Percentiles rank a stretch among this genome's conserved stretches.
phyloP scores from a whole-genome alignment of 2,888 invertebrate species.

The Drosophila paranaensis region DNA sequence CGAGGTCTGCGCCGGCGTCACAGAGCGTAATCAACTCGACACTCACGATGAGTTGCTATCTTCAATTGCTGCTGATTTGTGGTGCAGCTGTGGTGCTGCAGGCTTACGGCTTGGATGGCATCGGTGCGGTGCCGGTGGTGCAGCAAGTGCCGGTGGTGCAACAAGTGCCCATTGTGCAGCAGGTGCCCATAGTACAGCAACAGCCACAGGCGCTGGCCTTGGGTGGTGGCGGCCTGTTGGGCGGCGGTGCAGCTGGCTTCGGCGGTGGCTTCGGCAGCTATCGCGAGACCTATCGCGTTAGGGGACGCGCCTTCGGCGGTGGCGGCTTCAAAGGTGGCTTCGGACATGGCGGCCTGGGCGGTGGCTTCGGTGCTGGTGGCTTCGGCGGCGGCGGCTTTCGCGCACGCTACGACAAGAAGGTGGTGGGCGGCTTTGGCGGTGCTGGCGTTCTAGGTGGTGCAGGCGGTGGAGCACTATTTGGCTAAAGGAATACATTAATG shows the following conservation, averaged over 20 bases:
- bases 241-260: slow-evolving; percentile 50
- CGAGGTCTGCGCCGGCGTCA: slow-evolving; percentile 20
- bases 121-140: slow-evolving; percentile 66
- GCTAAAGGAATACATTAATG: slow-evolving; percentile 7
- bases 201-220: slow-evolving; percentile 49
- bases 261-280: slow-evolving; percentile 78
- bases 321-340: slow-evolving; percentile 57
- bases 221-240: slow-evolving; percentile 43
- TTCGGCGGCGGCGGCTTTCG: slow-evolving; percentile 65
- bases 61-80: slow-evolving; percentile 38
- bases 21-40: slow-evolving; percentile 40
- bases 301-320: slow-evolving; percentile 75
- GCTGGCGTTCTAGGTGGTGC: slow-evolving; percentile 52
- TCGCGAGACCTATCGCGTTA: slow-evolving; percentile 66
- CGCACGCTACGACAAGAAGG: slow-evolving; percentile 62
- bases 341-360: slow-evolving; percentile 30
- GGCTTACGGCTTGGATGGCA: slow-evolving; percentile 43
- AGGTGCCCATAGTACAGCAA: slow-evolving; percentile 57
- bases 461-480: slow-evolving; percentile 31
- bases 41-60: slow-evolving; percentile 42
- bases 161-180: slow-evolving; percentile 60
- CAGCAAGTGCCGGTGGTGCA: slow-evolving; percentile 62
- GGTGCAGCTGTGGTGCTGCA: slow-evolving; percentile 13
- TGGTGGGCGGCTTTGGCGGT: slow-evolving; percentile 68
- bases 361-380: slow-evolving; percentile 39